Percentiles rank a stretch among this genome's conserved stretches.
These are phyloP conservation scores for Paracanthobrama guichenoti DNA, from an alignment of 2,113 vertebrate genomes.

Conservation along the genomic window DNA sequence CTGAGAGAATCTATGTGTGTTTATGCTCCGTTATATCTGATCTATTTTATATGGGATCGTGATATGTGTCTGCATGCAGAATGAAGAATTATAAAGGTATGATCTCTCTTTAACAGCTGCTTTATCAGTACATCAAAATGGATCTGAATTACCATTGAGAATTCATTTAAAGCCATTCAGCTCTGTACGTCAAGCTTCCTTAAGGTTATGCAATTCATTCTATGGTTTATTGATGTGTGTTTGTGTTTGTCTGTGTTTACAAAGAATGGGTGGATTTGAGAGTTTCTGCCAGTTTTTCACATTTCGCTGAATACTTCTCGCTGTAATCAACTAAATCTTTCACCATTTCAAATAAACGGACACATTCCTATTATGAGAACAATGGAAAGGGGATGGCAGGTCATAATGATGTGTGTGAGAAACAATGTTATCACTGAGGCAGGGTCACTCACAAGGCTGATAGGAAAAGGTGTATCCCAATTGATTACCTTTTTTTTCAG, in stretches of 20 bases:
- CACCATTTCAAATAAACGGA: slow-evolving; percentile 38
- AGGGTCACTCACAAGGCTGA: slow-evolving; percentile 48
- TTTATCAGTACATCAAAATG: not conserved
- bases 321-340: slow-evolving; percentile 58
- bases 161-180: not conserved
- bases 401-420: slow-evolving; percentile 57
- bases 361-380: slow-evolving; percentile 53
- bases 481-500: slow-evolving; percentile 40
- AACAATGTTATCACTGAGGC: slow-evolving; percentile 66
- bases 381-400: slow-evolving; percentile 61
- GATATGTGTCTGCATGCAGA: slow-evolving; percentile 17
- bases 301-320: slow-evolving; percentile 59
- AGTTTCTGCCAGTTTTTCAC: not conserved
- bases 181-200: not conserved
- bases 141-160: slow-evolving; percentile 8
- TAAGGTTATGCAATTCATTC: slow-evolving; percentile 17
- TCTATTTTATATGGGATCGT: not conserved
- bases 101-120: not conserved
- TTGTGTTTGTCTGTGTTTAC: slow-evolving; percentile 8
- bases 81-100: slow-evolving; percentile 12
- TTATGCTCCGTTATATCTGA: not conserved
- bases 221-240: not conserved
- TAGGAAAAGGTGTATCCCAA: slow-evolving; percentile 50
- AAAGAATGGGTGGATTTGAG: slow-evolving; percentile 2
- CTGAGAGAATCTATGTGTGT: slow-evolving; percentile 23